phyloP scores from a whole-genome alignment of 2,888 invertebrate species.

The Chloroclysta siterata region DNA sequence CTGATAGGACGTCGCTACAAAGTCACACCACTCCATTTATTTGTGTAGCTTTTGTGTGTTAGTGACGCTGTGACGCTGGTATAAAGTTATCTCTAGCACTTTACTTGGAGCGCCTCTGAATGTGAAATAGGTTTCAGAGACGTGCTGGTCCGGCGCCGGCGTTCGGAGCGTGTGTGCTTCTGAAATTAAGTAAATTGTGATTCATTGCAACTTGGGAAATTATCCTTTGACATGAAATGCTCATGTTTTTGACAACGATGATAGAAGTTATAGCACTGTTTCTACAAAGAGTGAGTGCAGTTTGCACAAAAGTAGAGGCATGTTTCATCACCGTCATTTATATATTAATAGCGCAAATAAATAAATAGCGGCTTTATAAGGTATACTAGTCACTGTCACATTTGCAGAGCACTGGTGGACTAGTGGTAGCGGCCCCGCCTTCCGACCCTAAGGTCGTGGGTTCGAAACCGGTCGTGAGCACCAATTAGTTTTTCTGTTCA shows the following conservation, averaged over 20 bases:
- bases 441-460: too few species aligned
- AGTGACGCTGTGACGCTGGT: slow-evolving; percentile 49
- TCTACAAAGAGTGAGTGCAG: not conserved
- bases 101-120: slow-evolving; percentile 51
- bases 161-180: slow-evolving; percentile 17
- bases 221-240: slow-evolving; percentile 16
- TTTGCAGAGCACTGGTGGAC: too few species aligned
- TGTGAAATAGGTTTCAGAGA: slow-evolving; percentile 48
- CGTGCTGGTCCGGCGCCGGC: slow-evolving; percentile 26
- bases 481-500: too few species aligned
- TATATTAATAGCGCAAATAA: too few species aligned
- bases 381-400: too few species aligned
- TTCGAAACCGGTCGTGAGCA: too few species aligned
- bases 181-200: slow-evolving; percentile 25
- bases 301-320: slow-evolving; percentile 1
- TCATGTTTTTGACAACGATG: slow-evolving; percentile 7
- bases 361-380: too few species aligned
- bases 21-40: slow-evolving; percentile 58
- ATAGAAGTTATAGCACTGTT: not conserved
- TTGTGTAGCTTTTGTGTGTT: slow-evolving; percentile 54
- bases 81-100: slow-evolving; percentile 63
- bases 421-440: too few species aligned
- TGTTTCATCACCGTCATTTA: too few species aligned
- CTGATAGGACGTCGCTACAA: slow-evolving; percentile 46
- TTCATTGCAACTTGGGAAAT: slow-evolving; percentile 17